A percentile compares a stretch with the other conserved stretches of the same genome.
Conservation (phyloP, 2,797 vertebrate genomes). For the Lateolabrax maculatus region DNA sequence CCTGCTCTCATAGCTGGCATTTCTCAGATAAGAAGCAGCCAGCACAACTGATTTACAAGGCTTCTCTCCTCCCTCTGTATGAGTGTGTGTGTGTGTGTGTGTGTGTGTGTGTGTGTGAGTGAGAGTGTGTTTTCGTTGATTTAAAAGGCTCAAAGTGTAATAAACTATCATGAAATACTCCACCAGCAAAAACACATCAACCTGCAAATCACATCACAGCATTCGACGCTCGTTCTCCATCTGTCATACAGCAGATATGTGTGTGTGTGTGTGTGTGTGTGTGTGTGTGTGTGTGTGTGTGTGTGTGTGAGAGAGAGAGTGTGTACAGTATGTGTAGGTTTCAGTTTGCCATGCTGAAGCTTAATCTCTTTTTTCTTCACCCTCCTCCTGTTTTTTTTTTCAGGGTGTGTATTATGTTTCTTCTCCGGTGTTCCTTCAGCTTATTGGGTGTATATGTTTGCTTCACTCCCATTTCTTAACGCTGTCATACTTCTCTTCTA, state of each 20-base stretch:
- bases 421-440: conserved; percentile 6
- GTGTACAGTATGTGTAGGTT: conserved; percentile 20
- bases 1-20: conserved; percentile 60
- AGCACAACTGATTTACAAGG: conserved; percentile 68
- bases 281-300: conserved; percentile 21
- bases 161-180: conserved; percentile 67
- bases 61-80: conserved; percentile 35
- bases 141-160: conserved; percentile 64
- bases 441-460: conserved; percentile 22
- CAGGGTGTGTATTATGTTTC: conserved; percentile 26
- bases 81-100: conserved; percentile 10
- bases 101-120: too few species aligned
- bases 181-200: conserved; percentile 53
- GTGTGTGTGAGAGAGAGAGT: too few species aligned
- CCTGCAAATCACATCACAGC: conserved; percentile 67
- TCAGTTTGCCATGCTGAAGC: conserved; percentile 31
- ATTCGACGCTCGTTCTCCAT: conserved; percentile 29
- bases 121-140: conserved; percentile 42
- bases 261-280: conserved; percentile 29
- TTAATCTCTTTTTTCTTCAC: conserved; percentile 37
- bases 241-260: conserved; percentile 48
- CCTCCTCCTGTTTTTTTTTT: conserved; percentile 2
- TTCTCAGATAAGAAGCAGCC: conserved; percentile 69
- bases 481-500: conserved; percentile 6
- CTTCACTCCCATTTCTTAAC: conserved; percentile 41